A percentile compares a stretch with the other conserved stretches of the same genome.
Evolutionary conservation across 1,140 invertebrate species (phyloP).

Genomic region (Zeugodacus cucurbitae): DNA sequence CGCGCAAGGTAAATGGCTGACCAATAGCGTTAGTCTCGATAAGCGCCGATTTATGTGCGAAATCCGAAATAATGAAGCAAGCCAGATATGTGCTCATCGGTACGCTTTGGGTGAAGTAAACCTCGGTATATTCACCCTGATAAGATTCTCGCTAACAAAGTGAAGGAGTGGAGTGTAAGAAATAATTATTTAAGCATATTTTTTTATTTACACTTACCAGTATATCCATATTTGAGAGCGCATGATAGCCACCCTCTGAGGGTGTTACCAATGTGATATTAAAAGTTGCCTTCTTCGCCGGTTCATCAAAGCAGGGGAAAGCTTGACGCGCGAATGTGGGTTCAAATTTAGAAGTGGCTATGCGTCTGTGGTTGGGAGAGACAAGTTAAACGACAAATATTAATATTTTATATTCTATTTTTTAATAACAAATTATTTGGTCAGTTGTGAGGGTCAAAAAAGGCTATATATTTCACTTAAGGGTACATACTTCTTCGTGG

Average conservation of each 20-base stretch:
- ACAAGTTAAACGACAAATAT: not conserved
- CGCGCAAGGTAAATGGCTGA: conserved; percentile 72
- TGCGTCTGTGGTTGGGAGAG: conserved; percentile 70
- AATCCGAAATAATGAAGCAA: conserved; percentile 93
- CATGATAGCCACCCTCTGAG: conserved; percentile 71
- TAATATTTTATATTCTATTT: too few relatives aligned
- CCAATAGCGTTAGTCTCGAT: conserved; percentile 70
- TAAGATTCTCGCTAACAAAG: conserved; percentile 33
- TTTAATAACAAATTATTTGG: too few relatives aligned
- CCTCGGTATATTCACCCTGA: conserved; percentile 53
- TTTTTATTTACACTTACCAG: not conserved
- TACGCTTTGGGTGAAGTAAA: conserved; percentile 81
- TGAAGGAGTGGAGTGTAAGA: not conserved
- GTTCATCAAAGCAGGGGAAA: conserved; percentile 97
- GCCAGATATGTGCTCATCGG: conserved; percentile 94
- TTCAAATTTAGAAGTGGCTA: conserved; percentile 92
- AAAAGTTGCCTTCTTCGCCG: conserved; percentile 90
- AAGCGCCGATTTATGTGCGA: conserved; percentile 71
- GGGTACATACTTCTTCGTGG: conserved; percentile 62
- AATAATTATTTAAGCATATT: not conserved
- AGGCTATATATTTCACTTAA: too few relatives aligned
- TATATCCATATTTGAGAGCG: conserved; percentile 83
- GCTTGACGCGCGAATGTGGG: conserved; percentile 91
- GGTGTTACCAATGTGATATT: conserved; percentile 81
- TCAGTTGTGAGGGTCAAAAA: too few relatives aligned